Evolutionary conservation across 2,888 invertebrate genomes (phyloP).

Genomic region (Sialis lutaria): DNA sequence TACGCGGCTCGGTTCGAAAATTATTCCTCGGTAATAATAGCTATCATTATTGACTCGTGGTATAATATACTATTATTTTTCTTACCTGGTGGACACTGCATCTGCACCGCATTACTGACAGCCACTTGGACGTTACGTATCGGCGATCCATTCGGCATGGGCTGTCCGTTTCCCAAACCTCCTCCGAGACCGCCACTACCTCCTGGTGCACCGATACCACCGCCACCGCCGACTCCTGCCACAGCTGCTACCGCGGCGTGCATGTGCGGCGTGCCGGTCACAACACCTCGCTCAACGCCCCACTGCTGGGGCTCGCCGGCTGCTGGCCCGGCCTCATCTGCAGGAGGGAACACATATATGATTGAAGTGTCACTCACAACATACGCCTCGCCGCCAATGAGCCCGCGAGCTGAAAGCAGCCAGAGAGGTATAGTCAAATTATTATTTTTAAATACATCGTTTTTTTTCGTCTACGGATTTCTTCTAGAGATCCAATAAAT

Average conservation of each 20-base stretch:
- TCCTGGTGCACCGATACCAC: background rate
- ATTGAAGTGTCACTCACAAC: background rate
- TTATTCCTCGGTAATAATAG: too few relatives aligned
- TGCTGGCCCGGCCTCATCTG: background rate
- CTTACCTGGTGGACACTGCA: conserved; percentile 66
- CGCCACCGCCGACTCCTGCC: background rate
- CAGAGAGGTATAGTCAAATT: too few relatives aligned
- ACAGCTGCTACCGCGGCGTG: background rate
- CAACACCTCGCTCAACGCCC: too few relatives aligned
- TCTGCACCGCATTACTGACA: conserved; percentile 69
- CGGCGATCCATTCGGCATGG: conserved; percentile 14
- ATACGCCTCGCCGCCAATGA: background rate
- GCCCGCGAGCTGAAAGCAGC: too few relatives aligned
- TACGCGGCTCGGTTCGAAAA: too few relatives aligned
- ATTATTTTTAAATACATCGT: too few relatives aligned
- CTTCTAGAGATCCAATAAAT: too few relatives aligned
- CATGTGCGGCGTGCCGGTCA: too few relatives aligned
- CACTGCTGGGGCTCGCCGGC: background rate
- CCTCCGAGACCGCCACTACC: background rate
- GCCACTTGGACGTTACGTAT: conserved; percentile 65
- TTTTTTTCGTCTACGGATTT: too few relatives aligned
- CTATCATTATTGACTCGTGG: too few relatives aligned
- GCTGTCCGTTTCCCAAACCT: too few relatives aligned
- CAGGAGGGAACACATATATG: background rate
- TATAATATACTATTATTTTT: too few relatives aligned